Evolutionary conservation across 2,113 vertebrate species (phyloP), one percentile per base, ranked within the genome.

Genomic region (Oreotrochilus melanogaster): DNA sequence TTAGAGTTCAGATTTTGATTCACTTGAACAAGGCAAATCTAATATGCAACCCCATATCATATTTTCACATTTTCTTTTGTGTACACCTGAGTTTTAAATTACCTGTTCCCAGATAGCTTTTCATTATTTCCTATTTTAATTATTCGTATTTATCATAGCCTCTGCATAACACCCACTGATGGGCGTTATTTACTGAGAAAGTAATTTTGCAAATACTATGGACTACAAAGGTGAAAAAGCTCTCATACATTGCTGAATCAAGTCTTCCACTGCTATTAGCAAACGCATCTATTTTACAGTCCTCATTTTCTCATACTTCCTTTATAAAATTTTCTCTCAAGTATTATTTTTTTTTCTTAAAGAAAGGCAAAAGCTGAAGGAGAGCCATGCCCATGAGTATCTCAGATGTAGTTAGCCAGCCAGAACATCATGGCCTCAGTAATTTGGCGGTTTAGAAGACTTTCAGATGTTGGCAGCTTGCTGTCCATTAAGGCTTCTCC

Each of bases 121-220:
- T 82, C 95, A 85, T 90, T 93, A 88, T 90, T 86, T 50, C 60
- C 42, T 83, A 18, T 14, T 80, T 93, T n/a, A 70, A 84, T 61
- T 86, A 89, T 83, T 86, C 39, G 31, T 65, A 62, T 83, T 88
- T 88, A 56, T 13, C 45, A 45, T 11, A 69, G 33, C 4, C 18
- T 33, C 27, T 80, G 35, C 30, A 8, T 50, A 58, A 60, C 58
- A 87, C 24, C 42, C 39, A 78, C 61, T 43, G 53, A 37, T 37
- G 35, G 35, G 35, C 8, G 35, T 37, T 37, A 25, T 78, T 72
- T 57, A 72, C 78, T 42, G 48, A 86, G 42, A 57, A 90, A 76
- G 42, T 13, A 45, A 76, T 91, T 88, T 88, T 73, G n/a, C 37
- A 92, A 61, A 62, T 62, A 21, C 27, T 27, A 4, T 11, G 31